Evolutionary conservation across 2,888 invertebrate species (phyloP), one percentile per base, ranked within the genome.

Genomic region (Stegophylla sp.): DNA sequence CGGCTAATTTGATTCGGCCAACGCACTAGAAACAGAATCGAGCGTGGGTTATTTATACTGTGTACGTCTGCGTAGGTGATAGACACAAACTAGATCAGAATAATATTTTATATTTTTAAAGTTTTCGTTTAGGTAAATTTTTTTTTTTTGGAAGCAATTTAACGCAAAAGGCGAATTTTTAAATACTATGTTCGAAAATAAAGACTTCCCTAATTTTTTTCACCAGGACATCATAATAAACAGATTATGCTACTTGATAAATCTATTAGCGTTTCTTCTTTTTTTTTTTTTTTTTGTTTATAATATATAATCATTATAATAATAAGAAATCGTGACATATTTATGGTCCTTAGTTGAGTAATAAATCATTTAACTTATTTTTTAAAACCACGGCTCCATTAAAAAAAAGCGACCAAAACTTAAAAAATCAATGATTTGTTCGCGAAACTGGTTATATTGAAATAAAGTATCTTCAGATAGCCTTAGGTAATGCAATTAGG

Each of bases 1-100:
- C 7, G 59, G 56, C 48, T 69, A 79, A 79, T 79, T 69, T 67
- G 56, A 45, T 76, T 67, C 76, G 67, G 41, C 76, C 76, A 76
- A 76, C 76, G 76, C 76, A 28, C 17, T 45, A 20, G 34, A 63
- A 74, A 74, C 28, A 1, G 4, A 51, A 34, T 23, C 51, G 75
- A n/a, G n/a, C 34, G 75, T 75, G 75, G 75, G 75, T 34, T 74
- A 63, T n/a, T n/a, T n/a, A n/a, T n/a, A n/a, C n/a, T n/a, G 5
- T 23, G 3, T 23, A 56, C 20, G 20, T 17, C n/a, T n/a, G 17
- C 34, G 3, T 34, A 34, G 34, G 7, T 63, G 41, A 51, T 71
- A 71, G 0, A 34, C 51, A 56, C 34, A 53, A 53, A 53, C n/a
- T 53, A 71, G 53, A 53, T 71, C n/a, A 71, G 9, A 53, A 41